Percentiles rank a stretch among this genome's conserved stretches.
Conservation (phyloP, 2,113 vertebrate species). For the Gymnocephalus cernua region DNA sequence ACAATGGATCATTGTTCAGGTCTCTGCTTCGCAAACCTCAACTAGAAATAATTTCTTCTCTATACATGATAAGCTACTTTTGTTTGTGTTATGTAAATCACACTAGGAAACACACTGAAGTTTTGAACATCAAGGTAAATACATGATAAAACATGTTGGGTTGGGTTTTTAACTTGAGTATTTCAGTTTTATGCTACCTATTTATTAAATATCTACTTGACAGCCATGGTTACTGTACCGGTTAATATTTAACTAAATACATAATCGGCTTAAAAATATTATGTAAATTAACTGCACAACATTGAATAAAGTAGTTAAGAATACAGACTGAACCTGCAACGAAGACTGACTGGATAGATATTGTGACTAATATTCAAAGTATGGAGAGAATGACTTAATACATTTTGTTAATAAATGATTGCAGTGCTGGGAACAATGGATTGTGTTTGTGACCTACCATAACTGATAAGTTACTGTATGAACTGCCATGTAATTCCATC, state of each 20-base stretch:
- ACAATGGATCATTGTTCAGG: slow-evolving; percentile 52
- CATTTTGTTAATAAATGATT: too few species aligned
- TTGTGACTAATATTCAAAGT: too few species aligned
- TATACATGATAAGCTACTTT: neutral
- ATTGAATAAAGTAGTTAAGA: neutral
- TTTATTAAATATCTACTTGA: neutral
- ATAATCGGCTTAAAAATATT: neutral
- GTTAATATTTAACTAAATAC: neutral
- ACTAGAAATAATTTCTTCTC: slow-evolving; percentile 44
- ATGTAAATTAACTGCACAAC: neutral
- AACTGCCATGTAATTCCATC: too few species aligned
- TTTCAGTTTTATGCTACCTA: neutral
- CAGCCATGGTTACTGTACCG: neutral
- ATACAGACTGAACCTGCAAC: too few species aligned
- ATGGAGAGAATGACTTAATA: too few species aligned
- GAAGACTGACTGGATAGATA: too few species aligned
- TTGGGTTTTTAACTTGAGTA: neutral
- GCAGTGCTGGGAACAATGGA: too few species aligned
- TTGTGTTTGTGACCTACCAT: too few species aligned
- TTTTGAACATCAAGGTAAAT: neutral
- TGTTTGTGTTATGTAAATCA: slow-evolving; percentile 18
- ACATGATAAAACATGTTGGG: neutral
- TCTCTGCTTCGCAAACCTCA: slow-evolving; percentile 6
- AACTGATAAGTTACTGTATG: too few species aligned
- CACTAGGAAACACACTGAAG: slow-evolving; percentile 1